Evolutionary conservation across 2,797 vertebrate genomes (phyloP).

Genomic region (Acanthornis magna): DNA sequence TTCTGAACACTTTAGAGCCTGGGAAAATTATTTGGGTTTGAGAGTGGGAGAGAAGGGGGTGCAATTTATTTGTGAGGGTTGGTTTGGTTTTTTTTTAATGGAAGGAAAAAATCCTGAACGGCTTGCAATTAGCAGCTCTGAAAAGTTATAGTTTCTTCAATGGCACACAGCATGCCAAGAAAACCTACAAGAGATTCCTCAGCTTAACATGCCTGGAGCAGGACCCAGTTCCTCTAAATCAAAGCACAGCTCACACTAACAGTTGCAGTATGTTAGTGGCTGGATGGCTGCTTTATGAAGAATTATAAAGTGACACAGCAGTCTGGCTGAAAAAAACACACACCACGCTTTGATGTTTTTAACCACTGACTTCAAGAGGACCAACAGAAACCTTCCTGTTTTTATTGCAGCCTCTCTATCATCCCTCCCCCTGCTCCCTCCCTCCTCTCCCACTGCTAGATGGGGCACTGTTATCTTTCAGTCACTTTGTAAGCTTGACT

Average conservation of each 20-base stretch:
- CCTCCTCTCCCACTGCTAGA: constrained; percentile 24
- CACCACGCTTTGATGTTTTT: constrained; percentile 54
- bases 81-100: background rate
- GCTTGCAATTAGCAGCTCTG: constrained; percentile 44
- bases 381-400: constrained; percentile 70
- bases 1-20: constrained; percentile 18
- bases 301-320: constrained; percentile 70
- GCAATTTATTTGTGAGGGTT: background rate
- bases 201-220: constrained; percentile 43
- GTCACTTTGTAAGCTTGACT: constrained; percentile 64
- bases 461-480: constrained; percentile 56
- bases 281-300: constrained; percentile 60
- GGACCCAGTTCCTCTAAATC: constrained; percentile 41
- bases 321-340: constrained; percentile 47
- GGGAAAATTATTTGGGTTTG: background rate
- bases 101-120: constrained; percentile 33
- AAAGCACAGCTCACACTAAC: constrained; percentile 47
- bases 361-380: constrained; percentile 63
- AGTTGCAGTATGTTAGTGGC: constrained; percentile 49
- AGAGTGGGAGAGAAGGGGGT: background rate
- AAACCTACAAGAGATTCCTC: constrained; percentile 48
- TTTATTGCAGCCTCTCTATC: constrained; percentile 63
- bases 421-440: background rate
- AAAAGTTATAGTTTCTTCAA: constrained; percentile 49
- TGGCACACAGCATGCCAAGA: constrained; percentile 9